Evolutionary conservation across 2,113 vertebrate genomes (phyloP), one percentile per base, ranked within the genome.

Genomic region (Anoura caudifer): DNA sequence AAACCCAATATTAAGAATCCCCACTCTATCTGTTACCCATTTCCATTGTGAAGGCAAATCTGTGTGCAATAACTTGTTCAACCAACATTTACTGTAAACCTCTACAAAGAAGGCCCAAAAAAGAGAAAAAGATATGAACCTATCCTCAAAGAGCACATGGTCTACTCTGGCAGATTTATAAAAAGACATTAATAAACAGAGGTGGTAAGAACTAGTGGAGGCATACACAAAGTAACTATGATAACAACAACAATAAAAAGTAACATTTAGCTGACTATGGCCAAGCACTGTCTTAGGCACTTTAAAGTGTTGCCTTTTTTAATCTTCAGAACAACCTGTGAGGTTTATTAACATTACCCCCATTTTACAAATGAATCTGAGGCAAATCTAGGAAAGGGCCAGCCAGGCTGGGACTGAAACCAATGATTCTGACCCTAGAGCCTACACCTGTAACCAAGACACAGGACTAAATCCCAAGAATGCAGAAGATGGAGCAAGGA

Each of bases 1-100:
- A 90, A 76, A 41, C 45, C 52, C 56, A 24, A 16, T 14, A 15
- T 4, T 13, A 80, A 65, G 59, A 47, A 61, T 52, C 33, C 84
- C 36, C n/a, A 54, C n/a, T 83, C 87, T 50, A 13, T 69, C 43
- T 65, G 38, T 4, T 20, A 6, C 61, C 52, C 16, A 16, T 73
- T 97, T 96, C 65, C 81, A 77, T 43, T 90, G 0, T 96, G 33
- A 88, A 90, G 47, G n/a, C 36, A 93, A 86, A 91, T 79, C 26
- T 56, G 26, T 61, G 16, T 38, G 1, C 14, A n/a, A 12, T 43
- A 75, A 50, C 26, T 45, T 63, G 84, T 54, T 83, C 47, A 70
- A 38, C 10, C 36, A 47, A 45, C 8, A 61, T 33, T 95, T 77
- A 54, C 70, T 56, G 2, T 38, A 65, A 63, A 85, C 10, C 22